Evolutionary conservation across 2,113 vertebrate genomes (phyloP).

Genomic region (Lipophrys pholis): DNA sequence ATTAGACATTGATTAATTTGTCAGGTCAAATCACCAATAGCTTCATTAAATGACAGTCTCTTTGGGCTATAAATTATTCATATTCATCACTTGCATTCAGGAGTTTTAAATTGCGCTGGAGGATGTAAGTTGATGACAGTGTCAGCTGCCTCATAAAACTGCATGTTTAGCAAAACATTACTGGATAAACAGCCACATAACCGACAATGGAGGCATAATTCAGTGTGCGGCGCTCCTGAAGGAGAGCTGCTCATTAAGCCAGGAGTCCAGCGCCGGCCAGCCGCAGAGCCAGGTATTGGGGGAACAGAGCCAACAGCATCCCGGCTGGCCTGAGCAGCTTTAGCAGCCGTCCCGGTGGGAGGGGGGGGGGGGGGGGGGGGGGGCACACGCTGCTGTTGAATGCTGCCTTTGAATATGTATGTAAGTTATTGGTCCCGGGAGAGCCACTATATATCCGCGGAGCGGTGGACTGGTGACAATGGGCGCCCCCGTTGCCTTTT

Average conservation of each 20-base stretch:
- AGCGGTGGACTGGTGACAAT: constrained; percentile 63
- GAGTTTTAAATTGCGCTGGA: constrained; percentile 41
- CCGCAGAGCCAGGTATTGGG: background rate
- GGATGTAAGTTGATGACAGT: constrained; percentile 52
- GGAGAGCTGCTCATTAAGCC: constrained; percentile 41
- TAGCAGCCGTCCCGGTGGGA: constrained; percentile 66
- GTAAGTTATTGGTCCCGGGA: constrained; percentile 76
- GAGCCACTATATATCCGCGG: constrained; percentile 71
- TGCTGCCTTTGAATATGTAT: constrained; percentile 80
- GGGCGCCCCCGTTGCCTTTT: constrained; percentile 57
- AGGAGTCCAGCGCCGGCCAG: constrained; percentile 11
- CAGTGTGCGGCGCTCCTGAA: constrained; percentile 34
- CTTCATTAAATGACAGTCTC: constrained; percentile 70
- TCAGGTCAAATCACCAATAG: constrained; percentile 67
- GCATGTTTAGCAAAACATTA: constrained; percentile 59
- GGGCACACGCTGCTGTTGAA: constrained; percentile 57
- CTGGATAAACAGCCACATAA: constrained; percentile 30
- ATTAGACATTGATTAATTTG: constrained; percentile 68
- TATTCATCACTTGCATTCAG: constrained; percentile 54
- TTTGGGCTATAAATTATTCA: constrained; percentile 61
- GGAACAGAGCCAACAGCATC: constrained; percentile 43
- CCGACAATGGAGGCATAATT: constrained; percentile 33
- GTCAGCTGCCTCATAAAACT: constrained; percentile 48
- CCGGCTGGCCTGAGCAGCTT: constrained; percentile 60
- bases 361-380: no score